Conservation (phyloP, 2,888 invertebrate genomes). For the Tridacna gigas region DNA sequence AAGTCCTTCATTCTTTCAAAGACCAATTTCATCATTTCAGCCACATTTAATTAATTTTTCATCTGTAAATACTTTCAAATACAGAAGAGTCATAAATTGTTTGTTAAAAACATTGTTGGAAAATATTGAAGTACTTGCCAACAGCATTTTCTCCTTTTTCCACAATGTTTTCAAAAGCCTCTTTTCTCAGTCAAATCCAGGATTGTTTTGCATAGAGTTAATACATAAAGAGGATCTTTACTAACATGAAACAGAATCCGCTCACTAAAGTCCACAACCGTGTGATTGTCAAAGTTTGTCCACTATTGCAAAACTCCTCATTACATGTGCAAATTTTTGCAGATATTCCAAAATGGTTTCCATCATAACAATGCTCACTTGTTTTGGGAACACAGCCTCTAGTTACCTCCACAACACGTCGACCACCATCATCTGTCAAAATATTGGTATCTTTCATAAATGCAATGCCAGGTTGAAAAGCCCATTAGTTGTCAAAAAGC, state of each 20-base stretch:
- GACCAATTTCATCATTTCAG: no score
- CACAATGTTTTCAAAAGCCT: no score
- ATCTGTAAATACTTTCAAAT: no score
- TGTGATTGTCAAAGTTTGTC: constrained; percentile 1
- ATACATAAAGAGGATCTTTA: no score
- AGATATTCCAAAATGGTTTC: constrained; percentile 38
- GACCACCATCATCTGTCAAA: constrained; percentile 48
- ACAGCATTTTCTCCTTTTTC: no score
- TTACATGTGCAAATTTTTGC: constrained; percentile 55
- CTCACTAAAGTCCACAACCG: background rate
- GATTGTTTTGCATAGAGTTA: background rate
- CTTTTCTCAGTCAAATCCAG: background rate
- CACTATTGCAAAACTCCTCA: constrained; percentile 43
- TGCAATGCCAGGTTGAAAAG: no score
- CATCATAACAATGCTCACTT: constrained; percentile 34
- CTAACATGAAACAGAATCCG: background rate
- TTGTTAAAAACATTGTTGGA: no score
- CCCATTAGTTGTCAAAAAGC: no score
- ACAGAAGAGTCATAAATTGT: no score
- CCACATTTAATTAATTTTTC: no score
- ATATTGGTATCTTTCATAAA: background rate
- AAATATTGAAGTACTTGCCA: no score
- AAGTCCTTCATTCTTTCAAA: no score
- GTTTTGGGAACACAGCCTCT: constrained; percentile 48
- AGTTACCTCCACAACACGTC: constrained; percentile 52